These are phyloP conservation scores for Lepidostoma basale DNA, from an alignment of 1,140 invertebrate genomes.

Conservation along the genomic window DNA sequence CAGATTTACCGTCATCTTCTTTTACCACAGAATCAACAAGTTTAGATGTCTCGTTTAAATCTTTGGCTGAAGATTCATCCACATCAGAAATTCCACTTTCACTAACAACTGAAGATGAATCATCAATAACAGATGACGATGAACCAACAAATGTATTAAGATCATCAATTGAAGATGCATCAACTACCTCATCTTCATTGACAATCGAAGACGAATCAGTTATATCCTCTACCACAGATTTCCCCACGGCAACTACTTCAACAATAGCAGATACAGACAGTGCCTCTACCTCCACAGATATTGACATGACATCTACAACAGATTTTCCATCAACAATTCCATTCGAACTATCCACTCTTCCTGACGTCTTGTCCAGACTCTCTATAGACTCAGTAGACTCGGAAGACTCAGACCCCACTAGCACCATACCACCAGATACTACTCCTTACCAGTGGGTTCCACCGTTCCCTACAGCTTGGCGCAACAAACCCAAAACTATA, in stretches of 20 bases:
- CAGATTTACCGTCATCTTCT: conserved; percentile 13
- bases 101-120: neutral
- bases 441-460: conserved; percentile 41
- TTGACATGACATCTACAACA: conserved; percentile 30
- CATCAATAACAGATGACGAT: conserved; percentile 43
- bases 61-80: conserved; percentile 46
- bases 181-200: conserved; percentile 47
- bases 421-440: conserved; percentile 32
- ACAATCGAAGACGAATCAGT: no score
- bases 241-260: conserved; percentile 29
- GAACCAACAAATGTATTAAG: conserved; percentile 38
- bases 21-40: conserved; percentile 41
- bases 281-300: neutral
- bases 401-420: neutral
- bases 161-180: conserved; percentile 39
- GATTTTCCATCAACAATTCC: neutral
- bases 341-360: neutral
- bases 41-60: conserved; percentile 46
- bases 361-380: neutral
- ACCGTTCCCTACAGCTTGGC: conserved; percentile 36
- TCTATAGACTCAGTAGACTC: conserved; percentile 6
- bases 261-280: conserved; percentile 36
- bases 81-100: neutral
- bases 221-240: conserved; percentile 38
- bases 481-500: conserved; percentile 9